Evolutionary conservation across 2,888 invertebrate species (phyloP), one percentile per base, ranked within the genome.

Genomic region (Rhingia rostrata): DNA sequence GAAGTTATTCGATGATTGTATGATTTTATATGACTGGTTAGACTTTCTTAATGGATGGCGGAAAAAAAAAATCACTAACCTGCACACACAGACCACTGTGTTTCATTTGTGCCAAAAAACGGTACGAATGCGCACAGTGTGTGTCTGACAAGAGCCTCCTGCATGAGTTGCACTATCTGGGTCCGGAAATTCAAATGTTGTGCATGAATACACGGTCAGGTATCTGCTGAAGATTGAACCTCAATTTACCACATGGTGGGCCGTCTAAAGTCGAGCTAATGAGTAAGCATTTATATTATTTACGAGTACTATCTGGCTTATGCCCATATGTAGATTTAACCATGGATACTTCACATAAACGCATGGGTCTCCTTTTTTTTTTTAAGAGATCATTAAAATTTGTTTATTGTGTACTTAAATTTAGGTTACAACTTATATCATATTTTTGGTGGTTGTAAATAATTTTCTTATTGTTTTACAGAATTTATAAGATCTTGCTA

Each of bases 211-310:
- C 49, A 70, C 33, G 14, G 30, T 61, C 22, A 33, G 35, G 35
- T 51, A 43, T 60, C 49, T 58, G n/a, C 51, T 7, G 12, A 22
- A 66, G 47, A 61, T 77, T 69, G 69, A 69, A 69, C 47, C 63
- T 87, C 87, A 88, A 88, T 88, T 88, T 87, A 88, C 88, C 88
- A 86, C 88, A 88, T 88, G 87, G 88, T 84, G 87, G 86, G 88
- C 87, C 85, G 78, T 86, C 86, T 87, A 87, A 88, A 87, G 86
- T 85, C 87, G 75, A 81, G 86, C 87, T 88, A 88, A 88, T 88
- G 87, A 88, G 86, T 73, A 67, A 60, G 67, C 47, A 73, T 77
- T 63, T 43, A 43, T 78, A 56, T 61, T 77, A 70, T 70, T 53
- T 64, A 81, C 35, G 60, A 66, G 53, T 30, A 60, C 49, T 43